These are phyloP conservation scores for Lepidotrigona ventralis DNA, from an alignment of 1,140 invertebrate species.

Conservation along the genomic window DNA sequence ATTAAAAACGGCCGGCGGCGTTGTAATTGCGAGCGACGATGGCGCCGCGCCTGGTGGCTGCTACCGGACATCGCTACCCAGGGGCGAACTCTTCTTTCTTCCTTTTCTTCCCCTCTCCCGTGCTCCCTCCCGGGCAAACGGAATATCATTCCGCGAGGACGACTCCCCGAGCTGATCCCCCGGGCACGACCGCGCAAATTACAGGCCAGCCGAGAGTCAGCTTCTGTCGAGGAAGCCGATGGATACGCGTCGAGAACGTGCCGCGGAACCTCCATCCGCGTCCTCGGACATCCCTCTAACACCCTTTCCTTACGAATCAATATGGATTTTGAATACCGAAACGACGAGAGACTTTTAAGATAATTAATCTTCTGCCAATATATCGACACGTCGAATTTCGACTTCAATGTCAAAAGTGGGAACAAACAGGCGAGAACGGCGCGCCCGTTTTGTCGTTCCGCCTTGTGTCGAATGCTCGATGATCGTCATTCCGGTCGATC, in stretches of 20 bases:
- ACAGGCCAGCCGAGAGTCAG: slow-evolving; percentile 66
- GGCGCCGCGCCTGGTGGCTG: slow-evolving; percentile 40
- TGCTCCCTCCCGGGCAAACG: slow-evolving; percentile 27
- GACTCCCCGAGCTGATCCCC: slow-evolving; percentile 63
- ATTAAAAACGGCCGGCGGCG: slow-evolving; percentile 66
- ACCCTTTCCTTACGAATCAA: no score
- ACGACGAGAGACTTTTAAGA: no score
- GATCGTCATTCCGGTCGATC: slow-evolving; percentile 13
- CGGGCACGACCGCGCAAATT: slow-evolving; percentile 74
- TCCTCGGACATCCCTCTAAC: no score
- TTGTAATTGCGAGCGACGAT: slow-evolving; percentile 69
- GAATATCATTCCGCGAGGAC: slow-evolving; percentile 70
- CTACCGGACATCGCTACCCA: slow-evolving; percentile 51
- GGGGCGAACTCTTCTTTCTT: slow-evolving; percentile 28
- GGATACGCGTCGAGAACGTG: slow-evolving; percentile 59
- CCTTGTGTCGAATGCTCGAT: no score
- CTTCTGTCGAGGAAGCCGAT: slow-evolving; percentile 54
- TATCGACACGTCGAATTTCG: no score
- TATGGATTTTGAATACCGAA: no score
- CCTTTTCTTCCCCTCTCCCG: slow-evolving; percentile 34
- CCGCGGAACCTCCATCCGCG: slow-evolving; percentile 58
- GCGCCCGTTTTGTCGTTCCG: neutral
- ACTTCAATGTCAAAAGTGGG: no score
- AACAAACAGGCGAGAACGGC: neutral
- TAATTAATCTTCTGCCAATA: no score